A percentile compares a stretch with the other conserved stretches of the same genome.
Evolutionary conservation across 1,140 invertebrate species (phyloP).

Genomic region (Homarus americanus): DNA sequence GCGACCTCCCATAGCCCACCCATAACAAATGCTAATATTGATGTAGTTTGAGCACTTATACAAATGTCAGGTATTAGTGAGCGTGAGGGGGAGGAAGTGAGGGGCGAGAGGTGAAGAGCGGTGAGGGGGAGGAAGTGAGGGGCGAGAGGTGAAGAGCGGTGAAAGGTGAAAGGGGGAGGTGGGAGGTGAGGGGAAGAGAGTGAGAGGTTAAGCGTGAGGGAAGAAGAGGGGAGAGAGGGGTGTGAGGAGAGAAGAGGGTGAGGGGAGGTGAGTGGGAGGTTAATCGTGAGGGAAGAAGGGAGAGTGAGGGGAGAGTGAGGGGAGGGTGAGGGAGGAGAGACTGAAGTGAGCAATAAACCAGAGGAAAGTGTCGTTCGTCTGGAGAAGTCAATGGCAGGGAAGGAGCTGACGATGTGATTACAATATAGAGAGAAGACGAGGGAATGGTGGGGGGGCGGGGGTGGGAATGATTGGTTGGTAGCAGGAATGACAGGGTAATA

Average conservation of each 20-base stretch:
- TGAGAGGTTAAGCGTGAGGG: too few relatives aligned
- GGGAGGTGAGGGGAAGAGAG: background rate
- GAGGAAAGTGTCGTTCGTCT: too few relatives aligned
- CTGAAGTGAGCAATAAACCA: background rate
- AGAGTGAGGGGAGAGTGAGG: background rate
- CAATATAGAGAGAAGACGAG: too few relatives aligned
- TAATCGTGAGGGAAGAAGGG: background rate
- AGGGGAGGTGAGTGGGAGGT: too few relatives aligned
- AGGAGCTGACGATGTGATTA: too few relatives aligned
- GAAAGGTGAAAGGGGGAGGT: background rate
- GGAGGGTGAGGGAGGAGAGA: background rate
- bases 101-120: background rate
- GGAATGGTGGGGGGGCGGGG: background rate
- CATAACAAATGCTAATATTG: slow-evolving; percentile 17
- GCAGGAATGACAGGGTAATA: too few relatives aligned
- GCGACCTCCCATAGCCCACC: background rate
- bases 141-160: background rate
- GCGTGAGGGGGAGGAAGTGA: background rate
- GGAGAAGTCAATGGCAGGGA: too few relatives aligned
- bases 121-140: background rate
- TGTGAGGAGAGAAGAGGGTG: too few relatives aligned
- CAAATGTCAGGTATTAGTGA: slow-evolving; percentile 1
- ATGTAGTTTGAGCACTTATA: background rate
- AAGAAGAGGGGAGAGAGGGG: too few relatives aligned
- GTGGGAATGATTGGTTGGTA: too few relatives aligned